Evolutionary conservation across 2,888 invertebrate genomes (phyloP).

Genomic region (Pantelozetes paolii): DNA sequence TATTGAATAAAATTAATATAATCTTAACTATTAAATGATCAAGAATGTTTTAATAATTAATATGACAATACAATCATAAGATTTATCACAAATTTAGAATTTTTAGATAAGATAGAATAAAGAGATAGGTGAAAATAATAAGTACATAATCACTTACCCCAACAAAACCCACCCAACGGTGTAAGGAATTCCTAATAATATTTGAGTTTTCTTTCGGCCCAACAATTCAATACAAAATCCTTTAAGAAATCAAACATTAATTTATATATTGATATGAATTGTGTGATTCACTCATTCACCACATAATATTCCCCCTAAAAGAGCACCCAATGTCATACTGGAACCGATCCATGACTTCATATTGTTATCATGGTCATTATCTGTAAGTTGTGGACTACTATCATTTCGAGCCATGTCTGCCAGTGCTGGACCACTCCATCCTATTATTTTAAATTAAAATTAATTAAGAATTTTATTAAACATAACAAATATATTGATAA

Average conservation of each 20-base stretch:
- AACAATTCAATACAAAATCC: slow-evolving; percentile 38
- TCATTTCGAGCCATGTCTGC: slow-evolving; percentile 24
- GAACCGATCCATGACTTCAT: slow-evolving; percentile 31
- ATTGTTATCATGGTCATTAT: slow-evolving; percentile 42
- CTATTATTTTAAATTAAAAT: not conserved
- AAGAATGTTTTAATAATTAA: too few species aligned
- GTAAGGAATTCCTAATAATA: slow-evolving; percentile 50
- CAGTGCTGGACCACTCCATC: slow-evolving; percentile 38
- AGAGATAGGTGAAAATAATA: too few species aligned
- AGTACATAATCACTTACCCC: too few species aligned
- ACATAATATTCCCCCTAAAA: slow-evolving; percentile 38
- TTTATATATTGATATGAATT: not conserved
- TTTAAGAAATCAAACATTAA: not conserved
- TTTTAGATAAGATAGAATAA: not conserved
- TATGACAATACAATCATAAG: too few species aligned
- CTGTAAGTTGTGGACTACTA: not conserved
- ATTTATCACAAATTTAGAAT: not conserved
- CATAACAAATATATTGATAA: not conserved
- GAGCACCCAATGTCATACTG: slow-evolving; percentile 32
- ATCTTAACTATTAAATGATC: too few species aligned
- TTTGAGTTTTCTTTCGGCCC: slow-evolving; percentile 49
- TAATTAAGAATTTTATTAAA: not conserved
- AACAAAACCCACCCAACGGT: slow-evolving; percentile 51
- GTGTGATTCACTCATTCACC: slow-evolving; percentile 7
- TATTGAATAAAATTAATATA: too few species aligned